Conservation (phyloP, 2,797 vertebrate species). For the Acipenser transmontanus region DNA sequence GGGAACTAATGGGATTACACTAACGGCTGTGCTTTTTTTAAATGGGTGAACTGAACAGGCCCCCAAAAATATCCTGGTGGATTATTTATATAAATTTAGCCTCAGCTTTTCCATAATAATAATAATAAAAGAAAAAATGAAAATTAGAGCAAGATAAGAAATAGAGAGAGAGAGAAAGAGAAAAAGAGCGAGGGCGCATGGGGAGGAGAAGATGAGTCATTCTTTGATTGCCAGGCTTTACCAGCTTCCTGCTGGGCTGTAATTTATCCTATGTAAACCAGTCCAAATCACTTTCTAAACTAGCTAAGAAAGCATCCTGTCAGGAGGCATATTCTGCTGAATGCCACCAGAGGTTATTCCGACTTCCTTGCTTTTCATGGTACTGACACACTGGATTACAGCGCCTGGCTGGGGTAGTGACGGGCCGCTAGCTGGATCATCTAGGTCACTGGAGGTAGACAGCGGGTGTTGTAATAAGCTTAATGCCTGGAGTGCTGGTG, state of each 20-base stretch:
- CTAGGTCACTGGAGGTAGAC: neutral
- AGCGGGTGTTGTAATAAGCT: too few species aligned
- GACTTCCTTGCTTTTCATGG: neutral
- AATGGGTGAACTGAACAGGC: too few species aligned
- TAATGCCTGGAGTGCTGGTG: too few species aligned
- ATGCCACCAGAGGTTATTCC: too few species aligned
- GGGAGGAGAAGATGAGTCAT: conserved; percentile 13
- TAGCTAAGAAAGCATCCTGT: conserved; percentile 9
- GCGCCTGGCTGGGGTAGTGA: neutral
- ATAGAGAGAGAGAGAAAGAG: neutral
- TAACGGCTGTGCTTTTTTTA: too few species aligned
- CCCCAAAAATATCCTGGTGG: too few species aligned
- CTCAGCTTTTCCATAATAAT: too few species aligned
- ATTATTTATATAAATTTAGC: too few species aligned
- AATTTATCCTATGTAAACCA: neutral
- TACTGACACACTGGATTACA: neutral
- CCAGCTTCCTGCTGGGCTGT: conserved; percentile 7
- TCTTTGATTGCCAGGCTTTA: neutral
- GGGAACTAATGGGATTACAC: too few species aligned
- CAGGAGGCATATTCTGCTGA: conserved; percentile 4
- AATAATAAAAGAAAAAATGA: neutral
- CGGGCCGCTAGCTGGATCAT: neutral
- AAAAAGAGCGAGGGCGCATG: neutral
- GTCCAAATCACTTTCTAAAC: neutral
- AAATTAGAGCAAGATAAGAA: neutral